Conservation (phyloP, 2,888 invertebrate species). For the Podotricha telesiphe region DNA sequence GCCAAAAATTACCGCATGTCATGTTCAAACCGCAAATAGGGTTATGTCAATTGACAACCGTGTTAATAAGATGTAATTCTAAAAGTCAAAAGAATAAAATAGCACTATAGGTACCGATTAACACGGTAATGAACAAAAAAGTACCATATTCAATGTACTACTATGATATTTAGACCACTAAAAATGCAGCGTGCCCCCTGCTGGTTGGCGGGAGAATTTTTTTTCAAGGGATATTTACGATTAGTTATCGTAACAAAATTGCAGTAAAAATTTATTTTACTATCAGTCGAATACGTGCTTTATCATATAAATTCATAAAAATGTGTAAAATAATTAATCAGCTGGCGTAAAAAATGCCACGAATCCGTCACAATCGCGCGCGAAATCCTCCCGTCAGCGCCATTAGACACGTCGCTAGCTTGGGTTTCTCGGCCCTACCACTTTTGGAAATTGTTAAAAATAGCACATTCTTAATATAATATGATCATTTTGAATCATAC, state of each 20-base stretch:
- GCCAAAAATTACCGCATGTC: slow-evolving; percentile 81
- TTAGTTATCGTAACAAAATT: slow-evolving; percentile 49
- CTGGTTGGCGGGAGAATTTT: slow-evolving; percentile 79
- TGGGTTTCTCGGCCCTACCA: slow-evolving; percentile 77
- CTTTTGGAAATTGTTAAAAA: slow-evolving; percentile 81
- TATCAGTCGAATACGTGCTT: slow-evolving; percentile 57
- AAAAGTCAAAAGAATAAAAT: slow-evolving; percentile 51
- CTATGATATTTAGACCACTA: slow-evolving; percentile 53
- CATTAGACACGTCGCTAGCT: slow-evolving; percentile 84
- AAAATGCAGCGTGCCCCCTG: slow-evolving; percentile 78
- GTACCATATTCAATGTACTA: slow-evolving; percentile 51
- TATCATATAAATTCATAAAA: slow-evolving; percentile 55
- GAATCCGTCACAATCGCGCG: slow-evolving; percentile 83
- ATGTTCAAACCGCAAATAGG: slow-evolving; percentile 79
- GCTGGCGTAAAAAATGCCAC: slow-evolving; percentile 81
- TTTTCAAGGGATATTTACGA: slow-evolving; percentile 64
- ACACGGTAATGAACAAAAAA: slow-evolving; percentile 46
- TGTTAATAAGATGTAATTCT: slow-evolving; percentile 64
- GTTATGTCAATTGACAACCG: slow-evolving; percentile 82
- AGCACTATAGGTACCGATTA: slow-evolving; percentile 49
- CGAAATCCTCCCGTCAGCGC: slow-evolving; percentile 82
- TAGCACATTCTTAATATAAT: slow-evolving; percentile 63
- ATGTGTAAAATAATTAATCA: slow-evolving; percentile 62
- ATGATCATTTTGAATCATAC: slow-evolving; percentile 48
- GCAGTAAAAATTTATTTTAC: slow-evolving; percentile 52